Base-by-base conservation (phyloP, 2,113 vertebrate genomes). In the Paracanthobrama guichenoti region DNA sequence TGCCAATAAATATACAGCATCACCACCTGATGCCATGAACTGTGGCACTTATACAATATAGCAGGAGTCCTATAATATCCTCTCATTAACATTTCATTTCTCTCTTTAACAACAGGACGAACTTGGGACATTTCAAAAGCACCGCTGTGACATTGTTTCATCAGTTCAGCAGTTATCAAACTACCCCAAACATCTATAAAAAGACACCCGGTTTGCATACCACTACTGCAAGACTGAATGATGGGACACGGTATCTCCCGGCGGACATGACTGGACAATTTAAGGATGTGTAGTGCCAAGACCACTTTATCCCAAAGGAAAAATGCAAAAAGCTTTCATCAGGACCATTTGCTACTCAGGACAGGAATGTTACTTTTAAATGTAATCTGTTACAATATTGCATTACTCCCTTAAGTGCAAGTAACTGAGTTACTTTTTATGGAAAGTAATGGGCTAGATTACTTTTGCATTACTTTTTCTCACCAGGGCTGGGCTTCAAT, bases 281-380 rank as follows among this genome's bases (percentile, higher is more conserved):
- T 9, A 18, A 50, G 48, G 16, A 46, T 26, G 22, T 18, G 73
- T 6, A 9, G 14, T 22, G 64, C 67, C 76, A 80, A 66, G 35
- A 35, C 67, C 22, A 76, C 42, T 3, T 35, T 44, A 66, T 22
- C n/a, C 44, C 22, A 48, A 64, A 71, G 26, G 4, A 28, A 66
- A 81, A 82, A 3, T 50, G 46, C 39, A 35, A 48, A 48, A 64
- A 20, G 60, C 78, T 64, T 71, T 26, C 53, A 14, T 72, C 1
- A 57, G 26, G 55, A 73, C 39, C 31, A 24, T 82, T 81, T 82
- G 67, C 62, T 76, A 53, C 62, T 53, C n/a, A 55, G 72, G 44
- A 83, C 75, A 24, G 66, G 18, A 55, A 55, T 20, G 50, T 20
- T 55, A 55, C 50, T 8, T 55, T 55, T 20, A 7, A 53, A 55